Evolutionary conservation across 2,113 vertebrate species (phyloP).

Genomic region (Fulica atra): DNA sequence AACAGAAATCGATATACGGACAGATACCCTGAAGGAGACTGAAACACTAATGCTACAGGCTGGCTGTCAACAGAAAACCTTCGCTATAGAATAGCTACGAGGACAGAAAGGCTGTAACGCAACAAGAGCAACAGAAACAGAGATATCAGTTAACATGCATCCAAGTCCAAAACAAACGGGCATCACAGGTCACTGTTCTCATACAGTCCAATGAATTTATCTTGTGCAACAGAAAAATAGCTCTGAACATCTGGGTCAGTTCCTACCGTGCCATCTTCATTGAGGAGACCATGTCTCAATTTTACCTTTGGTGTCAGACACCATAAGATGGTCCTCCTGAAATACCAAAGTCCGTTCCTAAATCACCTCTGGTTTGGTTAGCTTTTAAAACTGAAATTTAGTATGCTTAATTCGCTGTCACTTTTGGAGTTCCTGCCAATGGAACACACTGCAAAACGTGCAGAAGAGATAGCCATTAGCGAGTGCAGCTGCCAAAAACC

Average conservation of each 20-base stretch:
- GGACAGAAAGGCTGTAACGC: conserved; percentile 59
- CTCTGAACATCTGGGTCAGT: background rate
- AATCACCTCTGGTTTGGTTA: background rate
- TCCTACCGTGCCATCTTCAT: background rate
- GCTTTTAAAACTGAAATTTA: background rate
- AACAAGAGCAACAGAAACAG: conserved; percentile 68
- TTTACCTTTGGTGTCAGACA: conserved; percentile 7
- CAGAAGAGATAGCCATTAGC: background rate
- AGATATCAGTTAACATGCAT: conserved; percentile 79
- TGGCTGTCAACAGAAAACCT: conserved; percentile 64
- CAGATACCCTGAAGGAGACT: conserved; percentile 70
- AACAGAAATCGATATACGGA: conserved; percentile 71
- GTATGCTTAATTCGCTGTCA: background rate
- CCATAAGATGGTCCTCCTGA: background rate
- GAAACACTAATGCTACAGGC: conserved; percentile 72
- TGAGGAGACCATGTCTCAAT: background rate
- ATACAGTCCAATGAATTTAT: background rate
- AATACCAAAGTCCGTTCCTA: background rate
- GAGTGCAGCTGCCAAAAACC: conserved; percentile 8
- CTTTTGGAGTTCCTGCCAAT: background rate
- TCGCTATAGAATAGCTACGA: conserved; percentile 44
- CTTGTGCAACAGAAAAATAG: background rate
- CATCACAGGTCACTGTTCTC: conserved; percentile 48
- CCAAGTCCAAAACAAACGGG: conserved; percentile 23
- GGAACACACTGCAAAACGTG: background rate